A percentile compares a stretch with the other conserved stretches of the same genome.
Conservation (phyloP, 1,140 invertebrate genomes). For the Aphelinus certus region DNA sequence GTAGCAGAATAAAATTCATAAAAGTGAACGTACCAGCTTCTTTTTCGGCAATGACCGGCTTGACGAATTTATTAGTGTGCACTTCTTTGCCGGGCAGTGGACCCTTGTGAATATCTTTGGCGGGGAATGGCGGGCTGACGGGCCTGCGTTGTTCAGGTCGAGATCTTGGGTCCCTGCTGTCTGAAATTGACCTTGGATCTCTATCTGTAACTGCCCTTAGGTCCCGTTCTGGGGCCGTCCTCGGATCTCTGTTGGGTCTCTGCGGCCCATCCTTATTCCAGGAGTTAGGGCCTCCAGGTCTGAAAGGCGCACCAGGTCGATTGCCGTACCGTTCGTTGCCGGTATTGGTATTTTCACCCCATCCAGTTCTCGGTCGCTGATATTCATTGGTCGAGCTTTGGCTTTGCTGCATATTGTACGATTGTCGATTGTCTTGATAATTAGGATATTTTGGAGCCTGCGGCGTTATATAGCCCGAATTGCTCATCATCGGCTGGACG, state of each 20-base stretch:
- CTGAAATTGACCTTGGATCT: conserved; percentile 21
- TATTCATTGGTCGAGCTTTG: background rate
- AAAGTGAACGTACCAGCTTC: conserved; percentile 9
- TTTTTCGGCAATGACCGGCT: conserved; percentile 26
- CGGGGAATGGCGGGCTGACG: background rate
- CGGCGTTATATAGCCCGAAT: background rate
- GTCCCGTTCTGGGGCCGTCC: background rate
- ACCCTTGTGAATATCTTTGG: conserved; percentile 7
- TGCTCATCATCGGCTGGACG: conserved; percentile 18
- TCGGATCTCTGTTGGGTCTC: conserved; percentile 7
- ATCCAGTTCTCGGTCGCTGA: background rate
- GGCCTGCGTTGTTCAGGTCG: background rate
- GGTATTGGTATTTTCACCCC: background rate
- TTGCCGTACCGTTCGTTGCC: background rate
- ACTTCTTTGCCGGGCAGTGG: conserved; percentile 30
- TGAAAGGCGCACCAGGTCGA: conserved; percentile 8
- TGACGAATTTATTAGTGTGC: conserved; percentile 20
- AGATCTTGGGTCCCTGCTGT: conserved; percentile 12
- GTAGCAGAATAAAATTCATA: background rate
- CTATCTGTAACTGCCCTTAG: background rate
- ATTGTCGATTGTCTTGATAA: conserved; percentile 16
- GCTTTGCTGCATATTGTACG: conserved; percentile 7
- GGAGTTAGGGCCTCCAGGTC: conserved; percentile 8
- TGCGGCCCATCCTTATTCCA: conserved; percentile 27
- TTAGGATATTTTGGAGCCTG: conserved; percentile 15